phyloP scores from a whole-genome alignment of 2,797 vertebrate genomes.

The Thamnophis elegans region DNA sequence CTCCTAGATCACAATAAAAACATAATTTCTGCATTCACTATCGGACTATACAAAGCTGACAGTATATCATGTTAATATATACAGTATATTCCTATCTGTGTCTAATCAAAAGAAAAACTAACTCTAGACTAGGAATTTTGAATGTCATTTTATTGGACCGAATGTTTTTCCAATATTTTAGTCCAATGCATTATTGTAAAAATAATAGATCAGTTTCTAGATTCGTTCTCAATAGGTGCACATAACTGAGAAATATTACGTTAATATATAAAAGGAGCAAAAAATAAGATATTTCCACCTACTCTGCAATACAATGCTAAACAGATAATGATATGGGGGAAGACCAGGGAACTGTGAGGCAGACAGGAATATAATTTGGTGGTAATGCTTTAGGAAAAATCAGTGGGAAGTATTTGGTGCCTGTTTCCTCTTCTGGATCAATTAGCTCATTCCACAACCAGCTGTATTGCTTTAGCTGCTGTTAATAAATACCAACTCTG shows the following conservation, averaged over 20 bases:
- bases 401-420: not conserved
- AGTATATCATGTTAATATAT: not conserved
- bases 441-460: not conserved
- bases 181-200: not conserved
- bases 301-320: not conserved
- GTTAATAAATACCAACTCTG: not conserved
- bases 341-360: not conserved
- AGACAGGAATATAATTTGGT: not conserved
- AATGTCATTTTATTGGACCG: not conserved
- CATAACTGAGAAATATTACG: not conserved
- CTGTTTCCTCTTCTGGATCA: not conserved
- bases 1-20: slow-evolving; percentile 74
- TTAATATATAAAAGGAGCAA: not conserved
- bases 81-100: not conserved
- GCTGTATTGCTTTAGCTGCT: not conserved
- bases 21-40: not conserved
- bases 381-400: not conserved
- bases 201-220: not conserved
- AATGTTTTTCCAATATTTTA: not conserved
- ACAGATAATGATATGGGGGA: not conserved
- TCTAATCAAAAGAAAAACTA: not conserved
- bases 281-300: not conserved
- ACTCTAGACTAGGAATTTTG: not conserved
- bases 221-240: not conserved
- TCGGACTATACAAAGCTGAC: not conserved